These are phyloP conservation scores for Gallirallus australis DNA, from an alignment of 2,797 vertebrate genomes.

Conservation along the genomic window DNA sequence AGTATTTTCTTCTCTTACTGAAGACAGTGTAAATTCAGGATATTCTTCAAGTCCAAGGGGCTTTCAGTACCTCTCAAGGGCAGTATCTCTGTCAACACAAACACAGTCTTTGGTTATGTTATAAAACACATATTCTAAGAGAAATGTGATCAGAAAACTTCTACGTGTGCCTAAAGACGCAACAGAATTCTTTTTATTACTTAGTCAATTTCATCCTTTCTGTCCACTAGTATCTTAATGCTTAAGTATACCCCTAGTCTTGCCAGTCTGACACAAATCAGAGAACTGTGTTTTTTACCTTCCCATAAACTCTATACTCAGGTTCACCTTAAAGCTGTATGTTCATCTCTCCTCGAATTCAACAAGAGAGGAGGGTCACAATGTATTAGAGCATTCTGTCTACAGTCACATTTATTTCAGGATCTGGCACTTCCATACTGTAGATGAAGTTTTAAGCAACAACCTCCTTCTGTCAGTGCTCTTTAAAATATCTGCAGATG, in stretches of 20 bases:
- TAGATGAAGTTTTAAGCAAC: constrained; percentile 11
- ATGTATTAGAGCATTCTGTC: not conserved
- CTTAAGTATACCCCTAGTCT: not conserved
- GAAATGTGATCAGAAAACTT: not conserved
- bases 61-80: not conserved
- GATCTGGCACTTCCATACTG: not conserved
- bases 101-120: not conserved
- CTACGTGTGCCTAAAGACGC: not conserved
- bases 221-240: not conserved
- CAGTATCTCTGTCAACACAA: not conserved
- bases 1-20: not conserved
- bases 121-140: not conserved
- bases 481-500: constrained; percentile 27
- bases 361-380: not conserved
- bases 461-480: not conserved
- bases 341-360: not conserved
- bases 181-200: not conserved
- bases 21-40: not conserved
- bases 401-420: not conserved
- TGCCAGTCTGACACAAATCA: not conserved
- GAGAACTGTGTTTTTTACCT: not conserved
- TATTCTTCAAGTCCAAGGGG: not conserved
- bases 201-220: not conserved
- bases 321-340: not conserved
- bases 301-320: not conserved